Base-by-base conservation (phyloP, 2,888 invertebrate genomes). In the Cataglyphis cursor region DNA sequence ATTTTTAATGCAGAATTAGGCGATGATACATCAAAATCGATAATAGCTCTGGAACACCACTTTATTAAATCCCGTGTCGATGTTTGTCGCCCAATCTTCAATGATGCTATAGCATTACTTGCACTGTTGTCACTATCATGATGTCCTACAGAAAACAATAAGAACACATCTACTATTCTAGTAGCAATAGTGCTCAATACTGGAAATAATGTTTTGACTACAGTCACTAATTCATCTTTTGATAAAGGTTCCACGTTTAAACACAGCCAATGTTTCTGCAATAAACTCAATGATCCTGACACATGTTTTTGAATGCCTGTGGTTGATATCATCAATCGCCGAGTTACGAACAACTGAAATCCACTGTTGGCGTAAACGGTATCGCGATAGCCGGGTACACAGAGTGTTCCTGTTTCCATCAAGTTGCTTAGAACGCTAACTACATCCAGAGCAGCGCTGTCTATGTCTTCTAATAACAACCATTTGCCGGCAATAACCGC, bases 401-500 rank as follows among this genome's bases (percentile, higher is more conserved):
- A 97, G 1, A 99, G 95, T 28, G 96, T 96, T 83, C 97, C 96
- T 78, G 97, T 97, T 95, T 99, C 99, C 57, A 99, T 95, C 4
- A 99, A 96, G 65, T 98, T 97, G 87, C 97, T 97, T 15, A 99
- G 95, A 18, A 99, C 96, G 0, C 99, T 98, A 0, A 98, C 97
- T 0, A 99, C 98, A 94, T 99, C 99, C 93, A 98, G 96, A 1
- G 98, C 98, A 1, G 99, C 99, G 85, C 97, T 97, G 94, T 99
- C 99, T 68, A 99, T 97, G 94, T 99, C 99, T 95, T 99, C 99
- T 85, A 99, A 95, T 3, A 99, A 95, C 38, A 99, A 95, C 99
- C 99, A 99, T 92, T 97, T 96, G 0, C 99, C 99, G 92, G 97
- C 96, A 92, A 97, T 96, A 6, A 98, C 98, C 72, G 98, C 98